Evolutionary conservation across 1,140 invertebrate species (phyloP), one percentile per base, ranked within the genome.

Genomic region (Euura lappo): DNA sequence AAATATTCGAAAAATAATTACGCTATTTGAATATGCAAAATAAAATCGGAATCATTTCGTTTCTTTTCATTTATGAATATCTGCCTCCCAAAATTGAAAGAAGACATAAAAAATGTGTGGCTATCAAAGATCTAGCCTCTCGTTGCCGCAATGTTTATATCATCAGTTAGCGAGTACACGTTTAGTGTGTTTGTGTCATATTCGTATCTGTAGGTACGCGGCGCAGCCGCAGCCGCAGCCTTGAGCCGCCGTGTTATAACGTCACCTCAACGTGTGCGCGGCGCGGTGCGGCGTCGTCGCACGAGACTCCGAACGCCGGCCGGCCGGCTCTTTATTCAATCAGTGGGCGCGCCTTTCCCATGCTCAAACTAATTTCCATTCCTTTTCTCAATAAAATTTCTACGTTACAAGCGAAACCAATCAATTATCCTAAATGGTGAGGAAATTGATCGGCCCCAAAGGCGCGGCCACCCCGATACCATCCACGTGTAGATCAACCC

Each of bases 271-370:
- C 28, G 28, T 69, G n/a, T 70, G 44, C 13, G 45, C 47, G 69
- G 6, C 44, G 5, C 69, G 66, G 44, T 13, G 13, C 60, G 44
- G 69, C 47, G 69, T 13, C 42, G 69, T 70, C 69, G 47, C 69
- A 51, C 42, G 51, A 60, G 51, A 8, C 69, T 51, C 43, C 42
- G 45, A 46, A 51, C 44, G 69, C 69, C 69, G 69, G 45, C 69
- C 45, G 28, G 11, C 66, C 66, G 69, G 69, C 69, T 44, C 69
- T 45, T 44, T 8, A 60, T 60, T 8, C 13, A 11, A 60, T 60
- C 51, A 60, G 51, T 60, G 51, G 51, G 51, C 51, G 51, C 13
- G 13, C 8, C 51, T 8, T 60, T 60, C 51, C 51, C 51, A 60
- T 60, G 51, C 51, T 60, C 13, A 28, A 1, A 28, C 28, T 28